Conservation (phyloP, 2,797 vertebrate genomes). For the Amblyopsis hoosieri region DNA sequence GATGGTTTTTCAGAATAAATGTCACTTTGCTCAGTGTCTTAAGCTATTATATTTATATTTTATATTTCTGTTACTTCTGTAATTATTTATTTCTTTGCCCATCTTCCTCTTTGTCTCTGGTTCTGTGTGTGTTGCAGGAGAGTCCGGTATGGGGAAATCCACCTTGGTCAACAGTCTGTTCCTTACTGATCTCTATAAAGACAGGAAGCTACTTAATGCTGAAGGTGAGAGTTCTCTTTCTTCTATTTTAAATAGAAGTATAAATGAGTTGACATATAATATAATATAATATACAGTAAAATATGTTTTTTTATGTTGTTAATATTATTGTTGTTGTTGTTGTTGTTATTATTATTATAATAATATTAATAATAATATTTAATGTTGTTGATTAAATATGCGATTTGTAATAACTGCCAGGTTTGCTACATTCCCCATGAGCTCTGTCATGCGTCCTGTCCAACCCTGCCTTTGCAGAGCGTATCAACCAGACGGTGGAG, state of each 20-base stretch:
- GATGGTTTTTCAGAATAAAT: not conserved
- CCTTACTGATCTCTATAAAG: slow-evolving; percentile 86
- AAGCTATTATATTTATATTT: not conserved
- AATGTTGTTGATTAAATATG: too few relatives aligned
- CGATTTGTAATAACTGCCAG: too few relatives aligned
- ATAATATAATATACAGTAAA: too few relatives aligned
- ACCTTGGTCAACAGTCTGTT: slow-evolving; percentile 85
- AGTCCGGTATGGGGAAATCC: slow-evolving; percentile 85
- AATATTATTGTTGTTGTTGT: too few relatives aligned
- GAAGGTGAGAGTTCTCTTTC: slow-evolving; percentile 71
- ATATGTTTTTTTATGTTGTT: too few relatives aligned
- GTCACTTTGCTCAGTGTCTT: not conserved
- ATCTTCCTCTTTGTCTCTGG: slow-evolving; percentile 5
- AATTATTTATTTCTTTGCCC: not conserved
- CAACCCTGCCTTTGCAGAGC: slow-evolving; percentile 73
- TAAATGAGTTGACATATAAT: too few relatives aligned
- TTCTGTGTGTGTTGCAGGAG: slow-evolving; percentile 63
- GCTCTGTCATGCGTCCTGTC: not conserved
- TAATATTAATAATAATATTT: too few relatives aligned
- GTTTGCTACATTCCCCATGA: too few relatives aligned
- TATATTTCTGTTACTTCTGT: slow-evolving; percentile 10
- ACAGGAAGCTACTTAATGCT: slow-evolving; percentile 84
- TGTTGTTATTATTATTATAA: too few relatives aligned
- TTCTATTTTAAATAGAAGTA: too few relatives aligned
- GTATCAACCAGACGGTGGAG: slow-evolving; percentile 95